Evolutionary conservation across 2,797 vertebrate genomes (phyloP).

Genomic region (Myiotriccus ornatus): DNA sequence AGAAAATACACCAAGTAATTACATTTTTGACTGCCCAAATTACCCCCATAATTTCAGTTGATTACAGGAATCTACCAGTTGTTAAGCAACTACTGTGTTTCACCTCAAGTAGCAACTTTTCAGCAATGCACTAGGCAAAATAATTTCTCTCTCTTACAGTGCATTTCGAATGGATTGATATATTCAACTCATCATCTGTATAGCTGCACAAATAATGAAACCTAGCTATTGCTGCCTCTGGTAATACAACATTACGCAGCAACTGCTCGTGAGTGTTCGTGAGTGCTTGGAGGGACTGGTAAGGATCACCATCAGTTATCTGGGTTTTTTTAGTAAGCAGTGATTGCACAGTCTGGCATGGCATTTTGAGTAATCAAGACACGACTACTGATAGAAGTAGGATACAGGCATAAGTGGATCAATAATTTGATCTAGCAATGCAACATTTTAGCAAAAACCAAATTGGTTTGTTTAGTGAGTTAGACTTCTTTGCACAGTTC

Average conservation of each 20-base stretch:
- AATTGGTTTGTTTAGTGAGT: neutral
- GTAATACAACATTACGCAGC: neutral
- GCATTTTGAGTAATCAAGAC: neutral
- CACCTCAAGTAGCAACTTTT: neutral
- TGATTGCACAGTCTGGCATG: neutral
- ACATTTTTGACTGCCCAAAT: neutral
- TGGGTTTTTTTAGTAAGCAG: fast-evolving
- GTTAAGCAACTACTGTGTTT: neutral
- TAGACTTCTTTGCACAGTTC: neutral
- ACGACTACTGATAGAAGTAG: neutral
- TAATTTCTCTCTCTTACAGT: neutral
- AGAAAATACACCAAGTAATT: neutral
- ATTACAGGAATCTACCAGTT: neutral
- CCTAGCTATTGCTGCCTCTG: neutral
- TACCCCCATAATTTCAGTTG: neutral
- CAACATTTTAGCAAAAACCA: neutral
- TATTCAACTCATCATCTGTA: neutral
- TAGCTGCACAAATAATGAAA: neutral
- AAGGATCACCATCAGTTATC: neutral
- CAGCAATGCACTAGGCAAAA: neutral
- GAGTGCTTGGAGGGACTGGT: neutral
- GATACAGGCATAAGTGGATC: neutral
- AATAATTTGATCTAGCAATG: neutral
- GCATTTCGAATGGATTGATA: neutral
- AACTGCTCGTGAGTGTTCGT: neutral